A percentile compares a stretch with the other conserved stretches of the same genome.
Conservation (phyloP, 2,113 vertebrate genomes). For the Microtus richardsoni region DNA sequence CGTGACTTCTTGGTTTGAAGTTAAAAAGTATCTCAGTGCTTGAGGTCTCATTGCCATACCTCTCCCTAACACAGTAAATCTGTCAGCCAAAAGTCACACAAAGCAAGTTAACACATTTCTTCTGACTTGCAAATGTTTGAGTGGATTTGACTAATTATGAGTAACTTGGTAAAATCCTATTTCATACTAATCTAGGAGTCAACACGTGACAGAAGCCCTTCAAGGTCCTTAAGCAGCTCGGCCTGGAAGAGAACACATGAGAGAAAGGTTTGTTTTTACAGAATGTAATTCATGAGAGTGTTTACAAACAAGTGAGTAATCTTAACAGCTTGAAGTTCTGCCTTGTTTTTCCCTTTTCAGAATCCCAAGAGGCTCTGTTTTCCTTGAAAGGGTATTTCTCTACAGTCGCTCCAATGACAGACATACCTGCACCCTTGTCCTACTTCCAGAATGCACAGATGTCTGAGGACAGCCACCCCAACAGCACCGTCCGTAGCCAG, state of each 20-base stretch:
- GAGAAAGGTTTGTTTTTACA: slow-evolving; percentile 71
- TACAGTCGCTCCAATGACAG: slow-evolving; percentile 88
- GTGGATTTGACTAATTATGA: slow-evolving; percentile 43
- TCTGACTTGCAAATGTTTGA: slow-evolving; percentile 43
- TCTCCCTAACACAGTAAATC: not conserved
- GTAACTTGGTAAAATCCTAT: slow-evolving; percentile 60
- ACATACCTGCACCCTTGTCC: slow-evolving; percentile 88
- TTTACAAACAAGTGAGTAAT: not conserved
- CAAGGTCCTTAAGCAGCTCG: slow-evolving; percentile 15
- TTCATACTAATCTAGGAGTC: slow-evolving; percentile 64
- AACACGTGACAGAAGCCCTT: slow-evolving; percentile 25
- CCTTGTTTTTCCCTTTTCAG: slow-evolving; percentile 83
- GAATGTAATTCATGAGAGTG: slow-evolving; percentile 46
- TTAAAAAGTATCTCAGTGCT: slow-evolving; percentile 35
- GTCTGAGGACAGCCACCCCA: slow-evolving; percentile 88
- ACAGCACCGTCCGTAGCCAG: slow-evolving; percentile 86
- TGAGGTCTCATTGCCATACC: not conserved
- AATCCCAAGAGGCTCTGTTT: slow-evolving; percentile 78
- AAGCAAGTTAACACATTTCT: slow-evolving; percentile 41
- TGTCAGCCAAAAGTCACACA: not conserved
- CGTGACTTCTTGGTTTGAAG: slow-evolving; percentile 27
- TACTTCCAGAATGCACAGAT: slow-evolving; percentile 91
- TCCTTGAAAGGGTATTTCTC: slow-evolving; percentile 76
- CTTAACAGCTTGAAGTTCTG: slow-evolving; percentile 52
- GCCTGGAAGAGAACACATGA: slow-evolving; percentile 72